Percentiles rank a stretch among this genome's conserved stretches.
phyloP scores from a whole-genome alignment of 2,888 invertebrate species.

The Apomyelois bistriatella region DNA sequence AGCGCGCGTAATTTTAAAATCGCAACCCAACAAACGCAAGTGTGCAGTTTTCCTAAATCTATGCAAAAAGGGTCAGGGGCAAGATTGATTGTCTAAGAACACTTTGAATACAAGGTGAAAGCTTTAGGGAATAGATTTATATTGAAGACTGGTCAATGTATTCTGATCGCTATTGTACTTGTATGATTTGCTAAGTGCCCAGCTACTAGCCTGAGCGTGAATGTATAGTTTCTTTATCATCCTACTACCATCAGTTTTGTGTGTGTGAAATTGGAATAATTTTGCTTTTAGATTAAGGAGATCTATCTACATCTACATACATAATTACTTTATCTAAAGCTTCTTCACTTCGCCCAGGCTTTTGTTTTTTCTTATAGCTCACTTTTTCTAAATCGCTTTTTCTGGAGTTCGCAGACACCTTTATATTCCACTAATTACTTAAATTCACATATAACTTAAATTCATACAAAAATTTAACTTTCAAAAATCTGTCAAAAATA shows the following conservation, averaged over 20 bases:
- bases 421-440: no score
- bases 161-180: conserved; percentile 15
- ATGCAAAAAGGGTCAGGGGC: conserved; percentile 67
- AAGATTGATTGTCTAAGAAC: conserved; percentile 74
- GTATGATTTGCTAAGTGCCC: conserved; percentile 17
- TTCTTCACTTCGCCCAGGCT: no score
- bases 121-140: conserved; percentile 11
- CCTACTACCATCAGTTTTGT: neutral
- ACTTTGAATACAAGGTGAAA: conserved; percentile 41
- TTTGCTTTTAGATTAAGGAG: no score
- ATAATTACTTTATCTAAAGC: no score
- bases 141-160: conserved; percentile 7
- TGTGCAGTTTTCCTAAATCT: conserved; percentile 32
- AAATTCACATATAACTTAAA: no score
- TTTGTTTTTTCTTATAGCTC: no score
- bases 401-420: no score
- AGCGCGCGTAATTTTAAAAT: neutral
- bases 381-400: no score
- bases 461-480: no score
- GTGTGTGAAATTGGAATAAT: neutral
- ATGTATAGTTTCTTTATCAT: neutral
- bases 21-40: neutral
- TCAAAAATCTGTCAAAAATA: no score
- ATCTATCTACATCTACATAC: no score
- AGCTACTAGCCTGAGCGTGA: conserved; percentile 16